A percentile compares a stretch with the other conserved stretches of the same genome.
Evolutionary conservation across 2,113 vertebrate genomes (phyloP).

Genomic region (Himantopus leucocephalus): DNA sequence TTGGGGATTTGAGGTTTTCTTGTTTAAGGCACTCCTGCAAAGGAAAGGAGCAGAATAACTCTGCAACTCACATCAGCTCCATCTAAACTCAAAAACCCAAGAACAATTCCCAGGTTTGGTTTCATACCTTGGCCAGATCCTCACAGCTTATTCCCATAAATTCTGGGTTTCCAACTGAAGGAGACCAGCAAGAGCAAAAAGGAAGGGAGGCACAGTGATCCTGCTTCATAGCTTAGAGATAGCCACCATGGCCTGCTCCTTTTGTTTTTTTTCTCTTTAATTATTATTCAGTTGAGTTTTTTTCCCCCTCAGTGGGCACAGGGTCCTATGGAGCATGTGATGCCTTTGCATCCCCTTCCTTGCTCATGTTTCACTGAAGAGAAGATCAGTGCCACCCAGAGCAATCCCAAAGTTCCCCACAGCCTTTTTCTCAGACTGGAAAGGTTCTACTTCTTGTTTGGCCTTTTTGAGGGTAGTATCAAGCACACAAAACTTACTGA

Average conservation of each 20-base stretch:
- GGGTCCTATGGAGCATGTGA: not conserved
- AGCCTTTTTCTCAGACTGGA: not conserved
- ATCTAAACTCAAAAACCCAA: not conserved
- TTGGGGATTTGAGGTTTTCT: not conserved
- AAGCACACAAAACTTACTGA: not conserved
- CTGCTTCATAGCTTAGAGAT: not conserved
- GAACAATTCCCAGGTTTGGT: not conserved
- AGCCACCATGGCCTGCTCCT: not conserved
- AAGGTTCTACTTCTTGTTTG: not conserved
- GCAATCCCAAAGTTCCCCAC: not conserved
- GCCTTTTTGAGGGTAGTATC: not conserved
- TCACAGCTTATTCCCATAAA: not conserved
- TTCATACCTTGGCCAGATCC: not conserved
- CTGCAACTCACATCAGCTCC: fast-evolving
- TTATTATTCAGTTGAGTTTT: not conserved
- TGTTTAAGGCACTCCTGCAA: not conserved
- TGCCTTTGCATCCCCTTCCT: fast-evolving
- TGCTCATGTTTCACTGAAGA: not conserved
- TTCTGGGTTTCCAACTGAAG: not conserved
- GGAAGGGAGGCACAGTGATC: not conserved
- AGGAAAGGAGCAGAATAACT: not conserved
- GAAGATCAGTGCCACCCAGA: not conserved
- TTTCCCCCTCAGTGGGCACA: not conserved
- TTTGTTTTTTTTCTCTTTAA: not conserved
- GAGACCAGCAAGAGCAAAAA: not conserved